Percentiles rank a stretch among this genome's conserved stretches.
phyloP scores from a whole-genome alignment of 2,113 vertebrate species.

The Microcebus ravelobensis region DNA sequence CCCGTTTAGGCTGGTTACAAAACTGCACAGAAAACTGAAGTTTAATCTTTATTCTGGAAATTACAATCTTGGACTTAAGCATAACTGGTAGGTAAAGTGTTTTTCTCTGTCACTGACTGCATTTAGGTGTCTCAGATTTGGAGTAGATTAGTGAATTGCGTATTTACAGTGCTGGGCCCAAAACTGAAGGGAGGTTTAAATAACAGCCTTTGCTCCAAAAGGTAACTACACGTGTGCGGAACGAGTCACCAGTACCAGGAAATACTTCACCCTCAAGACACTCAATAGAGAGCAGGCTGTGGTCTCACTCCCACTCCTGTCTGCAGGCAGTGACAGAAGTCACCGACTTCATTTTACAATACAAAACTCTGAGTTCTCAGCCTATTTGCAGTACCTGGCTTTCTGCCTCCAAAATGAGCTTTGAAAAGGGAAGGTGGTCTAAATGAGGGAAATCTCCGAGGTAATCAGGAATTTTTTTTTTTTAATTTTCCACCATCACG shows the following conservation, averaged over 20 bases:
- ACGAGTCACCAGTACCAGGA: not conserved
- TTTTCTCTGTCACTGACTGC: not conserved
- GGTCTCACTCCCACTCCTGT: conserved; percentile 30
- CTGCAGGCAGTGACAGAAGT: conserved; percentile 33
- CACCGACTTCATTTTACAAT: conserved; percentile 26
- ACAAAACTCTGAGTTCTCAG: not conserved
- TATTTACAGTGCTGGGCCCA: not conserved
- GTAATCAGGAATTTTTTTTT: not conserved
- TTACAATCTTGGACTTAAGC: not conserved
- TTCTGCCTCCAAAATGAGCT: not conserved
- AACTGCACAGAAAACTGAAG: not conserved
- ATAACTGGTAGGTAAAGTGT: not conserved
- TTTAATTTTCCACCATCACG: not conserved
- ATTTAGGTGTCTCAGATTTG: not conserved
- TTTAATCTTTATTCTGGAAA: conserved; percentile 30
- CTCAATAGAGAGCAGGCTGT: conserved; percentile 18
- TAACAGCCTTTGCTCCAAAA: conserved; percentile 4
- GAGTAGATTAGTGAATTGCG: not conserved
- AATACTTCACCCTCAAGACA: conserved; percentile 28
- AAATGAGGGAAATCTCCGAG: not conserved
- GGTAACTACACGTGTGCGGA: not conserved
- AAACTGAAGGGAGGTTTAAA: conserved; percentile 12
- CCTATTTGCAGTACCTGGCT: not conserved
- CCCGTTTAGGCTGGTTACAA: not conserved
- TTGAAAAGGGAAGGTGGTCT: not conserved